Percentiles rank a stretch among this genome's conserved stretches.
phyloP scores from a whole-genome alignment of 2,797 vertebrate species.

The Lagorchestes hirsutus region DNA sequence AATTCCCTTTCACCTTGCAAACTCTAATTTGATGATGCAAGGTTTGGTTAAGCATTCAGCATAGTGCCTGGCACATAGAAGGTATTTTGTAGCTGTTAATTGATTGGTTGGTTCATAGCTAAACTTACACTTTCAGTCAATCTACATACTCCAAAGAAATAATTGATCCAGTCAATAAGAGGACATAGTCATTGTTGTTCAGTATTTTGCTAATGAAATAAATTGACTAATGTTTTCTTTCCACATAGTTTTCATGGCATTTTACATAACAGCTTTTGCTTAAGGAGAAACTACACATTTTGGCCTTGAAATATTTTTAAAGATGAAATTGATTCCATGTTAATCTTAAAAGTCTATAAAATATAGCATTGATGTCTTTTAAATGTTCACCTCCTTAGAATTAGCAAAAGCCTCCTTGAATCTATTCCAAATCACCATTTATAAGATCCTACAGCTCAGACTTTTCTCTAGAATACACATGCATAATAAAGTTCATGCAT shows the following conservation, averaged over 20 bases:
- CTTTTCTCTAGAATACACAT: conserved; percentile 2
- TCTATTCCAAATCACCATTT: neutral
- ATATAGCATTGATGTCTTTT: neutral
- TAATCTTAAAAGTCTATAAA: neutral
- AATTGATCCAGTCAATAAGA: neutral
- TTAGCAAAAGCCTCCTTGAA: conserved; percentile 16
- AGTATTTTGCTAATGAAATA: neutral
- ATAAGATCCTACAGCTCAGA: neutral
- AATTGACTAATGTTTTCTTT: neutral
- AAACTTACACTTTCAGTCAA: neutral
- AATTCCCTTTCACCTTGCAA: neutral
- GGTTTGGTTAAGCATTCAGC: neutral
- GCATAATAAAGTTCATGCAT: neutral
- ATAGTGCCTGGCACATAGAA: neutral
- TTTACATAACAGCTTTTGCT: neutral
- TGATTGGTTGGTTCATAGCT: neutral
- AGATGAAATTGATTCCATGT: no score
- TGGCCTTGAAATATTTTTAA: neutral
- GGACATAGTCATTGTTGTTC: neutral
- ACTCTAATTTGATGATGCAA: neutral
- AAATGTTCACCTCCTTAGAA: neutral
- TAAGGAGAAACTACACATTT: neutral
- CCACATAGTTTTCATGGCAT: neutral
- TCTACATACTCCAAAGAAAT: neutral
- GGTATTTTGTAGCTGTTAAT: neutral